Evolutionary conservation across 2,888 invertebrate genomes (phyloP).

Genomic region (Athalia cordata): DNA sequence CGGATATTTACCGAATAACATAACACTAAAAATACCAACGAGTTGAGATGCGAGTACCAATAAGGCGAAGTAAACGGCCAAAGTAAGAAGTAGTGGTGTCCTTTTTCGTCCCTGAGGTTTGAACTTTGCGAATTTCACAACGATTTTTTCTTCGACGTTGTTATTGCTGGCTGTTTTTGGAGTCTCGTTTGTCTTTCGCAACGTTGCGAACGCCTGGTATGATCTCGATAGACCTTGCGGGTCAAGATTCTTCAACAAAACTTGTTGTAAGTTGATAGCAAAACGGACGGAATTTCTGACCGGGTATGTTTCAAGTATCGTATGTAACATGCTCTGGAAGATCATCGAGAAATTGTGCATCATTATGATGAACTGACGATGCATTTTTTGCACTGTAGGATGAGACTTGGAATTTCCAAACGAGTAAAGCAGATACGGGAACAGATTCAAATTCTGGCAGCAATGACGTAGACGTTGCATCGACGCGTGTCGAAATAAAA

Average conservation of each 20-base stretch:
- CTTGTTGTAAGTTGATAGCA: constrained; percentile 20
- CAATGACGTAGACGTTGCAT: constrained; percentile 71
- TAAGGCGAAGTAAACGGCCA: constrained; percentile 66
- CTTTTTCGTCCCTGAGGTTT: constrained; percentile 58
- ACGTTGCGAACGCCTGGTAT: constrained; percentile 6
- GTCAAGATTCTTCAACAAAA: constrained; percentile 29
- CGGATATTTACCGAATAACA: constrained; percentile 64
- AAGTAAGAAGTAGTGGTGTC: constrained; percentile 57
- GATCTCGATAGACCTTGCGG: constrained; percentile 13
- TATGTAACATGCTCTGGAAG: constrained; percentile 57
- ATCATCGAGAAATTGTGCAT: constrained; percentile 58
- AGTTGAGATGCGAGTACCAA: constrained; percentile 63
- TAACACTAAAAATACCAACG: constrained; percentile 60
- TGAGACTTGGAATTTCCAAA: constrained; percentile 68
- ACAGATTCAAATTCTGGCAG: constrained; percentile 70
- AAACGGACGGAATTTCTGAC: constrained; percentile 15
- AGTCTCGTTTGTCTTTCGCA: constrained; percentile 5
- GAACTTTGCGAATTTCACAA: constrained; percentile 49
- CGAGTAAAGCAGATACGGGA: constrained; percentile 70
- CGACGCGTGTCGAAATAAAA: constrained; percentile 65
- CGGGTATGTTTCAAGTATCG: constrained; percentile 49
- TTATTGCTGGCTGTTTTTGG: neutral
- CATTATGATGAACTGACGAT: constrained; percentile 60
- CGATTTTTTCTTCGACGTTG: constrained; percentile 34
- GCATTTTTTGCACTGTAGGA: constrained; percentile 64